Evolutionary conservation across 2,797 vertebrate species (phyloP).

Genomic region (Ciconia nigra): DNA sequence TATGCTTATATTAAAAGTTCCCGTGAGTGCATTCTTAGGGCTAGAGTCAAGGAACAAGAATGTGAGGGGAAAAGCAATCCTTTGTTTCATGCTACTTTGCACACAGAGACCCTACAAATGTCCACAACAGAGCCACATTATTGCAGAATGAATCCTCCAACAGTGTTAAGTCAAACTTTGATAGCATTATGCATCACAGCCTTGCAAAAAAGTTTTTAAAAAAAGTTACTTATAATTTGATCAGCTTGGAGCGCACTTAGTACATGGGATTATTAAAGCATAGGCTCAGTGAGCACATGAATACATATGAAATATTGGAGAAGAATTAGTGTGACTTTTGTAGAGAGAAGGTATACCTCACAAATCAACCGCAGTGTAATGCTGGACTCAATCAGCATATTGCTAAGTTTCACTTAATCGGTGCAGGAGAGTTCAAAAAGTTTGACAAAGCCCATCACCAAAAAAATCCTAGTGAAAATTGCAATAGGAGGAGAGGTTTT

Average conservation of each 20-base stretch:
- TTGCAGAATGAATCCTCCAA: neutral
- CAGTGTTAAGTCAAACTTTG: neutral
- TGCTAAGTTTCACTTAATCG: neutral
- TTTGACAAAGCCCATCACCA: neutral
- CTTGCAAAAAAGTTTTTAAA: neutral
- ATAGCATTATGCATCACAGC: neutral
- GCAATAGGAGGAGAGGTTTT: neutral
- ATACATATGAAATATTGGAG: neutral
- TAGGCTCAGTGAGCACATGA: neutral
- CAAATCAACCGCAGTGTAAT: neutral
- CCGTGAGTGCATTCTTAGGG: neutral
- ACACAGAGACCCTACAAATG: neutral
- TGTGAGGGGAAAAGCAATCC: neutral
- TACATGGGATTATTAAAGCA: neutral
- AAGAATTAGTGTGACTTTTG: neutral
- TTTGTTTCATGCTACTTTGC: neutral
- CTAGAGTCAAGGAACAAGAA: neutral
- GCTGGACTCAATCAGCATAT: neutral
- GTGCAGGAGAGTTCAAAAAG: neutral
- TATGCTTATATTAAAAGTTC: neutral
- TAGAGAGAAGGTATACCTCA: neutral
- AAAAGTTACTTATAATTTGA: neutral
- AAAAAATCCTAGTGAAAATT: neutral
- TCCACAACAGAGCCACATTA: neutral
- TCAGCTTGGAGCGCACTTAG: neutral